Evolutionary conservation across 2,888 invertebrate species (phyloP), one percentile per base, ranked within the genome.

Genomic region (Meloe dianella): DNA sequence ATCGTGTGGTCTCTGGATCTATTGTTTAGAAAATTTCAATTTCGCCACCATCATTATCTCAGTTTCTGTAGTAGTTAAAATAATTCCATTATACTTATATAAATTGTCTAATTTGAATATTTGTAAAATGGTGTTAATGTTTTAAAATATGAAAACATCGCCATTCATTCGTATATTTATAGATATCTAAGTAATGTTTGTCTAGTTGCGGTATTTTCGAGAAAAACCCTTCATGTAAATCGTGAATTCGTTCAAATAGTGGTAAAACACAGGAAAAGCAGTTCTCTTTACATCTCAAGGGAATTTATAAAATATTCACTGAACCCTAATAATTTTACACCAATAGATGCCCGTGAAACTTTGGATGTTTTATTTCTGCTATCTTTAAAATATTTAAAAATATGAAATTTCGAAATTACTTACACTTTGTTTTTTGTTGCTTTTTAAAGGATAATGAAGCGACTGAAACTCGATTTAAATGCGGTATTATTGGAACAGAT

Each of bases 391-490:
- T 14, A 17, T n/a, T n/a, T n/a, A n/a, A n/a, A n/a, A n/a, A n/a
- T n/a, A n/a, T n/a, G n/a, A n/a, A n/a, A n/a, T n/a, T n/a, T n/a
- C n/a, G n/a, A n/a, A 17, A 24, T 29, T 30, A 20, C 22, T 2
- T 38, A 47, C 20, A 30, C 10, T 32, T 54, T 54, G 17, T 30
- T 60, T n/a, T 27, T 24, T 41, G 27, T 47, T 29, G 24, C 8
- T 61, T 17, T 24, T 54, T 61, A 7, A 12, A 58, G 54, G 30
- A 61, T 8, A 65, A 77, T 75, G 73, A 76, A 78, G 65, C 73
- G 75, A 60, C 64, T 61, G 35, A 77, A 73, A 71, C 71, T 79
- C 65, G 78, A 79, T 71, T 66, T 78, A 57, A 66, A 65, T 32
- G n/a, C n/a, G 63, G 62, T 62, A 67, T 67, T 8, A 65, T 78